Base-by-base conservation (phyloP, 2,888 invertebrate genomes). In the Bombylius major region DNA sequence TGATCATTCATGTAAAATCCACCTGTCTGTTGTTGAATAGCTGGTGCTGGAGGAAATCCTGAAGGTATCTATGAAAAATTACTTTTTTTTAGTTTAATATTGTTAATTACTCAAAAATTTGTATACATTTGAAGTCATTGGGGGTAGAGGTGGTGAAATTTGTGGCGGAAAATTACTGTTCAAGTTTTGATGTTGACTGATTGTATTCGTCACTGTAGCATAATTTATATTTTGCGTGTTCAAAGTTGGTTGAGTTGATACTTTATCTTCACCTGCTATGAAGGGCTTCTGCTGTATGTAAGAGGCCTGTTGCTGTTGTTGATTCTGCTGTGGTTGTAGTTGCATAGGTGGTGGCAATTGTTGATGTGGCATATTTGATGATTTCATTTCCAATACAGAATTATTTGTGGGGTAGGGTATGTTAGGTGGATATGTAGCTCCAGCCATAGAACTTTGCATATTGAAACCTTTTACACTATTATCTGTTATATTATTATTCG, bases 291-390 rank as follows among this genome's bases (percentile, higher is more conserved):
- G 39, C 39, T 7, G 39, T 11, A 42, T 5, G 12, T 11, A 42
- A 4, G 39, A 11, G 11, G 1, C 1, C 6, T 8, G 11, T 11
- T 11, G 8, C 39, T 5, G 8, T 11, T 42, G 39, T 23, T 36
- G 34, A 36, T 42, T 11, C 32, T 23, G 54, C 47, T 53, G 60
- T 23, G 55, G 61, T 56, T 63, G 63, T n/a, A 65, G 61, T 52
- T 62, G 63, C 42, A 33, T 46, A 33, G 32, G 14, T 32, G 6
- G 14, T 12, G 44, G 44, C 48, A 54, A 42, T 33, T 52, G 52
- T 49, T 44, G 49, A 13, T 23, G 23, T 42, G 8, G 39, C 39
- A 42, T 42, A 42, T 42, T 42, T 11, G 39, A 7, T 11, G 39
- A 11, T 11, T 42, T 42, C 12, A 42, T 42, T 11, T 42, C 39